Conservation (phyloP, 1,140 invertebrate genomes). For the Heliconius hermathena region DNA sequence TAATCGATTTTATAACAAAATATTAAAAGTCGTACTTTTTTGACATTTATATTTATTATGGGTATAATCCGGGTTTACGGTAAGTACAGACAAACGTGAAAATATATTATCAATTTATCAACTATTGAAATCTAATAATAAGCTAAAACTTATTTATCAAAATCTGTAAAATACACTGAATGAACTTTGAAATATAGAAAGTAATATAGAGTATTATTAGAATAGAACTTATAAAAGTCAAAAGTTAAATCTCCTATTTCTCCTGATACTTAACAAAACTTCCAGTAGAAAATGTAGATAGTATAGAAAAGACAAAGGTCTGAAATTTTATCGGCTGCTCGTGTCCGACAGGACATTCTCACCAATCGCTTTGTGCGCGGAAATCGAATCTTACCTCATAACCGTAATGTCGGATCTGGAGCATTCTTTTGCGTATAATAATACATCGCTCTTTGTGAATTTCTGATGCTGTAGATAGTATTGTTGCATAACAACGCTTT, state of each 20-base stretch:
- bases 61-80: too few species aligned
- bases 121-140: too few species aligned
- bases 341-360: not conserved
- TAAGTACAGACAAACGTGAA: too few species aligned
- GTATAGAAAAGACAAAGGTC: not conserved
- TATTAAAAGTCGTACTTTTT: too few species aligned
- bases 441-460: not conserved
- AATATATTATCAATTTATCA: too few species aligned
- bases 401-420: not conserved
- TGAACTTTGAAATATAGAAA: too few species aligned
- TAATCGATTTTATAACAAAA: too few species aligned
- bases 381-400: slow-evolving; percentile 3
- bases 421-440: not conserved
- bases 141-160: too few species aligned
- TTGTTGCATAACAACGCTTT: not conserved
- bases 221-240: not conserved
- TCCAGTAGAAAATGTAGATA: not conserved
- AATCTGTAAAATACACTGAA: too few species aligned
- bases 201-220: not conserved
- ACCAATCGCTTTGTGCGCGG: not conserved
- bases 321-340: not conserved
- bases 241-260: not conserved
- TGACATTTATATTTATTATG: too few species aligned
- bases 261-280: not conserved
- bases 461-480: not conserved